phyloP scores from a whole-genome alignment of 1,140 invertebrate genomes.

The Sinella curviseta region DNA sequence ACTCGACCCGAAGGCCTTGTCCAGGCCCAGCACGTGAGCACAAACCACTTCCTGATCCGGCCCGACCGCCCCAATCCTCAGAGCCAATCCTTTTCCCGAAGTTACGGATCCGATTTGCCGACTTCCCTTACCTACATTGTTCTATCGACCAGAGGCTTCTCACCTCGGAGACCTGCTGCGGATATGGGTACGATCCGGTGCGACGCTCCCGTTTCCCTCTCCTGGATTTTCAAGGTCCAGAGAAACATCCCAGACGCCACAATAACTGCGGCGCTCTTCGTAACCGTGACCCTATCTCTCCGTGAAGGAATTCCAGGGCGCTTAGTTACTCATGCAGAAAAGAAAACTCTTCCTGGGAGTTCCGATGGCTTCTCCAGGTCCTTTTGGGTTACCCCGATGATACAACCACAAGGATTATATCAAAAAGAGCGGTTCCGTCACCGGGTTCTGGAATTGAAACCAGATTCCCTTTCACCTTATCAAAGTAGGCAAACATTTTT shows the following conservation, averaged over 20 bases:
- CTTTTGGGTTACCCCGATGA: too few relatives aligned
- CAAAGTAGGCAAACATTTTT: too few relatives aligned
- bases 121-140: constrained; percentile 86
- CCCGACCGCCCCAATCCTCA: constrained; percentile 40
- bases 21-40: constrained; percentile 46
- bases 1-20: constrained; percentile 34
- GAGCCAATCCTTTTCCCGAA: too few relatives aligned
- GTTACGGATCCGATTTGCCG: constrained; percentile 79
- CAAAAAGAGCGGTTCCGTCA: too few relatives aligned
- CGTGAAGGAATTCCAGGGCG: constrained; percentile 64
- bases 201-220: constrained; percentile 65
- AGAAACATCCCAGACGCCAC: constrained; percentile 67
- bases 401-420: too few relatives aligned
- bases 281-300: constrained; percentile 69
- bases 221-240: constrained; percentile 76
- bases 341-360: too few relatives aligned
- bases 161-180: constrained; percentile 86
- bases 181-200: constrained; percentile 71
- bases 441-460: too few relatives aligned
- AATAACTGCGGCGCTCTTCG: constrained; percentile 70
- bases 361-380: too few relatives aligned
- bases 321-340: too few relatives aligned
- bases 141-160: constrained; percentile 85
- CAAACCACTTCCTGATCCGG: constrained; percentile 41
- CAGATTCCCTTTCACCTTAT: too few relatives aligned